Percentiles rank a stretch among this genome's conserved stretches.
Evolutionary conservation across 2,113 vertebrate species (phyloP).

Genomic region (Aptenodytes patagonicus): DNA sequence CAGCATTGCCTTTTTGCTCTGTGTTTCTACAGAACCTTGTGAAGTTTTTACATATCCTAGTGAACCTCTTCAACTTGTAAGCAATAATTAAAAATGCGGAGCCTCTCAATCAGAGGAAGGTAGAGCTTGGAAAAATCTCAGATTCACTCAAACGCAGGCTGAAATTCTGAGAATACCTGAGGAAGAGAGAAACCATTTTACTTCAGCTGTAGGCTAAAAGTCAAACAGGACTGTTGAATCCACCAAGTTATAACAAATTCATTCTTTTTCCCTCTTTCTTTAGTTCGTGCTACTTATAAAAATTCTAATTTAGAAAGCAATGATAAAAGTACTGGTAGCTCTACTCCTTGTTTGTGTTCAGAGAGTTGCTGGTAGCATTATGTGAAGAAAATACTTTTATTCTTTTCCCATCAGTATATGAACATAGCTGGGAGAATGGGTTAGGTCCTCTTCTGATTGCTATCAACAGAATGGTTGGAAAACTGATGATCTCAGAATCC

Average conservation of each 20-base stretch:
- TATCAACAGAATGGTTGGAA: background rate
- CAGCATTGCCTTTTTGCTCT: background rate
- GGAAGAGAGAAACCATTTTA: background rate
- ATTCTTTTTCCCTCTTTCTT: background rate
- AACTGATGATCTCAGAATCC: background rate
- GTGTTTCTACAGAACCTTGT: background rate
- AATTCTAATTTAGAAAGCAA: background rate
- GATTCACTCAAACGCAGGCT: background rate
- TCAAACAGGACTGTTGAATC: background rate
- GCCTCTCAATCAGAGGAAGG: background rate
- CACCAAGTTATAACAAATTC: background rate
- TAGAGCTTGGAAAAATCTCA: background rate
- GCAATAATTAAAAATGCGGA: background rate
- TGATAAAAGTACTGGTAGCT: background rate
- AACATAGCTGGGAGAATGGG: background rate
- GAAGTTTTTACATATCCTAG: background rate
- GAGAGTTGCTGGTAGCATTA: background rate
- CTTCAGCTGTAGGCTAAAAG: background rate
- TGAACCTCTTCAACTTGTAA: background rate
- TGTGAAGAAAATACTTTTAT: background rate
- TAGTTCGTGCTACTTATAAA: fast-evolving
- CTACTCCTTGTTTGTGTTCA: background rate
- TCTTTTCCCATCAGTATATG: background rate
- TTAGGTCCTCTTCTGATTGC: background rate
- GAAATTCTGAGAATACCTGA: background rate